These are phyloP conservation scores for Sinelater perroti DNA, from an alignment of 2,888 invertebrate genomes.

Conservation along the genomic window DNA sequence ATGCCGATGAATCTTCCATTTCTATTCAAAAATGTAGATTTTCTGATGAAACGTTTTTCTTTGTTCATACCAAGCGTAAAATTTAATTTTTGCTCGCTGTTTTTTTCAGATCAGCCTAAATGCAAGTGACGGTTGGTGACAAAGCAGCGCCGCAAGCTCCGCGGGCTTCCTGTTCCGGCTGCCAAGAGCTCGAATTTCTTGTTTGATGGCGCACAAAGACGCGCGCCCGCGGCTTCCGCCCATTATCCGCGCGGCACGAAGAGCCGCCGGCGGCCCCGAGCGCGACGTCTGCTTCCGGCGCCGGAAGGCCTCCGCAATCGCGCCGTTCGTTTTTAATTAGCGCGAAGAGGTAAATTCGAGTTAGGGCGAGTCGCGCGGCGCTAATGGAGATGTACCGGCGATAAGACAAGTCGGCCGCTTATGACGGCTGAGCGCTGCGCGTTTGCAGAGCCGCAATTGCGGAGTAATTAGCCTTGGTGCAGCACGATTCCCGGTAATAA, in stretches of 20 bases:
- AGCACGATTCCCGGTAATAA: conserved; percentile 49
- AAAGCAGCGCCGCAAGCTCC: conserved; percentile 34
- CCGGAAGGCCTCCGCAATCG: too few relatives aligned
- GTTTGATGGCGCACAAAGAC: conserved; percentile 38
- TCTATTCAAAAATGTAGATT: too few relatives aligned
- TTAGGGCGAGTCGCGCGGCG: conserved; percentile 34
- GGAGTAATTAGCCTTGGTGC: conserved; percentile 57
- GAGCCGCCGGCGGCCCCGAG: conserved; percentile 26
- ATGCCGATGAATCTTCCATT: too few relatives aligned
- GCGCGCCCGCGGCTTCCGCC: conserved; percentile 36
- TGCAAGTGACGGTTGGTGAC: conserved; percentile 27
- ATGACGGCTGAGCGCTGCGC: conserved; percentile 44
- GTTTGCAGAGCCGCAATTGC: conserved; percentile 57
- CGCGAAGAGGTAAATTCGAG: conserved; percentile 24
- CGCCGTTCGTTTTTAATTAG: conserved; percentile 24
- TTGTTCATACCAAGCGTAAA: too few relatives aligned
- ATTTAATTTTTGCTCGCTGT: too few relatives aligned
- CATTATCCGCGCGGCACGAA: conserved; percentile 39
- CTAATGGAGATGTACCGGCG: conserved; percentile 41
- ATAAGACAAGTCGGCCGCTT: conserved; percentile 40
- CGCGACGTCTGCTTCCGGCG: conserved; percentile 27
- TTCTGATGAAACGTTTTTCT: too few relatives aligned
- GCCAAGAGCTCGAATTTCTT: conserved; percentile 38
- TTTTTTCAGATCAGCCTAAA: too few relatives aligned
- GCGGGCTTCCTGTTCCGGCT: conserved; percentile 35